A percentile compares a stretch with the other conserved stretches of the same genome.
Evolutionary conservation across 2,888 invertebrate genomes (phyloP).

Genomic region (Chrysolina americana): DNA sequence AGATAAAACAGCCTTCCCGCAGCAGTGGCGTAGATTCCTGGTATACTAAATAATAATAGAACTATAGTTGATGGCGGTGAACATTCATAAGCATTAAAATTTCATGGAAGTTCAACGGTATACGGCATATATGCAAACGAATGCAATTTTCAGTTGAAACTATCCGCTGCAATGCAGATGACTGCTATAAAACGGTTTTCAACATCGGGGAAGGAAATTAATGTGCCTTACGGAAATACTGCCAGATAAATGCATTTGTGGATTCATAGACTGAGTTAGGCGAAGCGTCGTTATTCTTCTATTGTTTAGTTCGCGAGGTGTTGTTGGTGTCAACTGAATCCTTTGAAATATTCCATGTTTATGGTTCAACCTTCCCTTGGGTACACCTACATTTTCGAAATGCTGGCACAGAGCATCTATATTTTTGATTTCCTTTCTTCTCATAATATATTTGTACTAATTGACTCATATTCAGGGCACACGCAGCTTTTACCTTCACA

Average conservation of each 20-base stretch:
- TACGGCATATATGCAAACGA: constrained; percentile 45
- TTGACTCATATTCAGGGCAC: too few relatives aligned
- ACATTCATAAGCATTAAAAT: constrained; percentile 50
- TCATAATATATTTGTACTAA: too few relatives aligned
- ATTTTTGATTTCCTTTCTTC: too few relatives aligned
- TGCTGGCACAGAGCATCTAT: too few relatives aligned
- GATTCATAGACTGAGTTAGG: constrained; percentile 14
- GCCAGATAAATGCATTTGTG: constrained; percentile 16
- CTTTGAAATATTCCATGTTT: too few relatives aligned
- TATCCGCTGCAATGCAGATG: constrained; percentile 50
- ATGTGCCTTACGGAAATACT: constrained; percentile 24
- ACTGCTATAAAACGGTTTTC: constrained; percentile 47
- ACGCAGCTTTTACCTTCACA: too few relatives aligned
- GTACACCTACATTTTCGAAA: too few relatives aligned
- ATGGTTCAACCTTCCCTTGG: too few relatives aligned
- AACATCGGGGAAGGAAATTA: constrained; percentile 47
- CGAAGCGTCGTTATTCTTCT: neutral
- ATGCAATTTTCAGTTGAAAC: constrained; percentile 44
- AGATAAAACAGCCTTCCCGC: neutral
- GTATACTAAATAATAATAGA: constrained; percentile 45
- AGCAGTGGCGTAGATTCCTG: neutral
- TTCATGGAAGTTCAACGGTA: constrained; percentile 49
- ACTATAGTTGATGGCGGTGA: constrained; percentile 42
- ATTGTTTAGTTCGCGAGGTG: too few relatives aligned
- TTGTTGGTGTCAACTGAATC: too few relatives aligned